Conservation (phyloP, 2,113 vertebrate species). For the Salvelinus sp. region DNA sequence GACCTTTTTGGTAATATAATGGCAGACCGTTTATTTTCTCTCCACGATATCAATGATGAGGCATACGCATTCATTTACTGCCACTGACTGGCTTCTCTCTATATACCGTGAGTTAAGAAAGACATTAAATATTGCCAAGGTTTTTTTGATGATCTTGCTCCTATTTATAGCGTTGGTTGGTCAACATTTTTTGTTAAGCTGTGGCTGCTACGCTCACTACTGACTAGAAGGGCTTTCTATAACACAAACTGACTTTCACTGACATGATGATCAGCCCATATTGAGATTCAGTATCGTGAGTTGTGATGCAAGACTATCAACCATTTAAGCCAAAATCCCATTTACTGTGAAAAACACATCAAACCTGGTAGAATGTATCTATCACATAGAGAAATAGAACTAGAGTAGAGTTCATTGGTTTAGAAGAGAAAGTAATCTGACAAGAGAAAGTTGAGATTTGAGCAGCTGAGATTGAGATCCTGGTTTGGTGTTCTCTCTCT, state of each 20-base stretch:
- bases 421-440: too few species aligned
- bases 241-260: neutral
- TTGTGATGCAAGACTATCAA: too few species aligned
- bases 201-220: neutral
- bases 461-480: neutral
- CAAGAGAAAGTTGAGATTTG: conserved; percentile 5
- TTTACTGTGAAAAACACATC: too few species aligned
- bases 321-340: too few species aligned
- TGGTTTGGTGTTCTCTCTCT: neutral
- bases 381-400: neutral
- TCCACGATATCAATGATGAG: conserved; percentile 8
- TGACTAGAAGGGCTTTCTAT: neutral
- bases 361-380: neutral
- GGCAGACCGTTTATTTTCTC: neutral
- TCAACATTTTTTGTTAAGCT: conserved; percentile 21
- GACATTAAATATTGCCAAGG: neutral
- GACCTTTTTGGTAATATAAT: neutral
- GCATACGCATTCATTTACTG: neutral
- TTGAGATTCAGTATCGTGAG: neutral
- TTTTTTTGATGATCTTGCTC: conserved; percentile 30
- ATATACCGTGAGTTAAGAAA: neutral
- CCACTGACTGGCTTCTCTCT: neutral
- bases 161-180: neutral
- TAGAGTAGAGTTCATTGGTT: too few species aligned
- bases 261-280: neutral